phyloP scores from a whole-genome alignment of 2,888 invertebrate genomes.

The Lomographa bimaculata region DNA sequence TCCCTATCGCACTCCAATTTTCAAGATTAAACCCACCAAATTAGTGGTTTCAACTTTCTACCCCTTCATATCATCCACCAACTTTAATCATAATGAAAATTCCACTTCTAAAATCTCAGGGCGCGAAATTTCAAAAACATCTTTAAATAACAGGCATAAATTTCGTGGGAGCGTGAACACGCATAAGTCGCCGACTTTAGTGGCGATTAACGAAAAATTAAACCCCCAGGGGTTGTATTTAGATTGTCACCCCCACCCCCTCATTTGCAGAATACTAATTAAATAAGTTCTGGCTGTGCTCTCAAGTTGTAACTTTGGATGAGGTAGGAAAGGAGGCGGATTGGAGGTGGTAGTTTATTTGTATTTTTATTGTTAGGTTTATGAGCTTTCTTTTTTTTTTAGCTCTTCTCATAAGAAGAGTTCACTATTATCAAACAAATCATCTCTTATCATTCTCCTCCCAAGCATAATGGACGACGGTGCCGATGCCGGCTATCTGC shows the following conservation, averaged over 20 bases:
- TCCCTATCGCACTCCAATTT: no score
- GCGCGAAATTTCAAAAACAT: constrained; percentile 18
- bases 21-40: no score
- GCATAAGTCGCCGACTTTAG: constrained; percentile 36
- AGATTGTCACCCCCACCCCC: constrained; percentile 36
- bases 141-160: constrained; percentile 26
- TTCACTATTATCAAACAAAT: no score
- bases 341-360: constrained; percentile 18
- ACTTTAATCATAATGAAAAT: constrained; percentile 23
- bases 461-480: no score
- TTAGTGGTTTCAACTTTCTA: no score
- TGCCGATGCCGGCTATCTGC: no score
- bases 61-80: no score
- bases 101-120: constrained; percentile 13
- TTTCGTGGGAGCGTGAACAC: constrained; percentile 30
- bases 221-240: constrained; percentile 36
- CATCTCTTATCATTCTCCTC: no score
- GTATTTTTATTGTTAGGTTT: no score
- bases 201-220: constrained; percentile 39
- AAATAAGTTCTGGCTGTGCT: constrained; percentile 38
- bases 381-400: no score
- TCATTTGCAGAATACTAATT: constrained; percentile 42
- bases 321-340: constrained; percentile 4
- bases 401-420: no score
- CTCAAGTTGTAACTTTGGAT: constrained; percentile 32